Base-by-base conservation (phyloP, 2,888 invertebrate species). In the Noctua comes region DNA sequence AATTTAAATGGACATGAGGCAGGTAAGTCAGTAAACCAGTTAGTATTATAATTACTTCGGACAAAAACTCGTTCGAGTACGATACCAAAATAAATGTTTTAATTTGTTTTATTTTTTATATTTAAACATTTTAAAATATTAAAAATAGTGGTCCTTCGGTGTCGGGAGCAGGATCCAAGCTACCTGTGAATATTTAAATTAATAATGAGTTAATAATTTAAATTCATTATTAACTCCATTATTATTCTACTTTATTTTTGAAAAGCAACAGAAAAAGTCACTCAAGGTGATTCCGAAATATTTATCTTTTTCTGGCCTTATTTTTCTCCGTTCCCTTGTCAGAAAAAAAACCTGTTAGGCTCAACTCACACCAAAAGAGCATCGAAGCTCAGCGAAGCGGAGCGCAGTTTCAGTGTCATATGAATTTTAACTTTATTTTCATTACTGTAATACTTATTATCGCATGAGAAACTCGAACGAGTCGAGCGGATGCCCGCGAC, bases 21-120 rank as follows among this genome's bases (percentile, higher is more conserved):
- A 81, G 48, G 3, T 18, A 64, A 24, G 2, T 24, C 62, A 83
- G 81, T 43, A 77, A 71, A 71, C 69, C 24, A 40, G 65, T 68
- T 54, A 11, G 1, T 18, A 18, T 65, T 59, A 4, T 43, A 46
- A n/a, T 36, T 21, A 43, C 10, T 18, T 64, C 31, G 21, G 21
- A 64, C 8, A 64, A 64, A 62, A 64, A 36, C 64, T 36, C 31
- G 36, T 64, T 36, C 21, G 21, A 64, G 10, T 62, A 3, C 4
- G 21, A n/a, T n/a, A 57, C 24, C 4, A 57, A 13, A 16, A 51
- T 51, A 21, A 21, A 7, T 43, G 43, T 43, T 43, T 43, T 43
- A 11, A 43, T 11, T 0, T 43, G 0, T 43, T 43, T 43, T 43
- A 7, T 40, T 40, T 4, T 36, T 36, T 4, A 31, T 31, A 2